Base-by-base conservation (phyloP, 2,113 vertebrate genomes). In the Microtus montanus region DNA sequence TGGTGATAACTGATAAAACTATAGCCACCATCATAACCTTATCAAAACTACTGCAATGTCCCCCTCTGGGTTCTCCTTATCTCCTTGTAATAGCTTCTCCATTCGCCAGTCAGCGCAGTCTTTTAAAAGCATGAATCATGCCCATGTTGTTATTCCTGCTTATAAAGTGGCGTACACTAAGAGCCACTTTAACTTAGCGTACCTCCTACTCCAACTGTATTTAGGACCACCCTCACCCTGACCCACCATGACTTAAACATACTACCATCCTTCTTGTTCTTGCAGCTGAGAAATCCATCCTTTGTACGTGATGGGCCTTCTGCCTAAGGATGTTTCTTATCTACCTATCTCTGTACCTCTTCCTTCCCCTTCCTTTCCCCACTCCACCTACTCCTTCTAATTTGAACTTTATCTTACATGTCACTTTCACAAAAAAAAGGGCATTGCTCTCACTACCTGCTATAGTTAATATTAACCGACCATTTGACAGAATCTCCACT, bases 341-440 rank as follows among this genome's bases (percentile, higher is more conserved):
- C 20, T 58, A n/a, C 2, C 30, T 70, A 24, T 70, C 84, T 20
- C 26, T n/a, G 3, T 14, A 26, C 47, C 68, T 28, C n/a, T 90
- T 13, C 87, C 61, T 49, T 35, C 35, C 44, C 19, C 8, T 70
- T 61, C 64, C 26, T 17, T 35, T 52, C 35, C 41, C 20, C 47
- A 15, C 87, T 41, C 68, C 44, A 9, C 24, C 26, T 64, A 7
- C 73, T 71, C 38, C 58, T 26, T 95, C 64, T 75, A 44, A 90
- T 61, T 80, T 30, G 58, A 71, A 85, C 94, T 47, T 52, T 54
- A 64, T 33, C 14, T 82, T 83, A 64, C 71, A 64, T 87, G 5
- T 71, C 80, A 80, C 70, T 92, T 95, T 90, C 4, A 33, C 64
- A 52, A 89, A 94, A 92, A 93, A 92, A 91, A n/a, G n/a, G 66